Evolutionary conservation across 2,888 invertebrate genomes (phyloP).

Genomic region (Ichneumon xanthorius): DNA sequence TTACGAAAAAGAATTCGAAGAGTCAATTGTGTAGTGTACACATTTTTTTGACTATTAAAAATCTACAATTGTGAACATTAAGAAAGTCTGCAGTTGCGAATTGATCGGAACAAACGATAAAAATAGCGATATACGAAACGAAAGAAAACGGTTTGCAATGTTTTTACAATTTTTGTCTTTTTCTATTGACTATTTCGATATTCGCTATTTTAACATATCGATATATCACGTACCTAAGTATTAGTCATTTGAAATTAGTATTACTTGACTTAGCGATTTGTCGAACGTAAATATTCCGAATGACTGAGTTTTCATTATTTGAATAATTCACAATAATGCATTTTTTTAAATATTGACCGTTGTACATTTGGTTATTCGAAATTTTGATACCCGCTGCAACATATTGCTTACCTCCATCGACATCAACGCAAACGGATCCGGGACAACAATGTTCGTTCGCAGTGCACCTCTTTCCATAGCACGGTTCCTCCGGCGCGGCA

Average conservation of each 20-base stretch:
- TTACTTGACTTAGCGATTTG: too few species aligned
- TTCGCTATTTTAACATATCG: too few species aligned
- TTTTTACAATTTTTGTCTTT: neutral
- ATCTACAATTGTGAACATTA: neutral
- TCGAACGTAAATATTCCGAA: neutral
- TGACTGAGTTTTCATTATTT: neutral
- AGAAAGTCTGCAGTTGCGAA: neutral
- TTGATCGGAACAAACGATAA: neutral
- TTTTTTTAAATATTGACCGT: neutral
- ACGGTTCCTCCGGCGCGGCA: conserved; percentile 88
- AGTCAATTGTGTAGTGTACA: neutral
- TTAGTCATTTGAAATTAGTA: neutral
- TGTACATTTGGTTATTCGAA: neutral
- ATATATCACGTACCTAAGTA: too few species aligned
- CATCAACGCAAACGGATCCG: conserved; percentile 91
- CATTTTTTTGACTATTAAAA: neutral
- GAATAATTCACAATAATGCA: neutral
- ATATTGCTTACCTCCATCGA: conserved; percentile 87
- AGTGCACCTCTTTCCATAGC: conserved; percentile 91
- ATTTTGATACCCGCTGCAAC: neutral
- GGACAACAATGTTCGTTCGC: conserved; percentile 94
- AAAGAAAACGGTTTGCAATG: neutral
- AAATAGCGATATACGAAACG: neutral
- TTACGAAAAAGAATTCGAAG: neutral
- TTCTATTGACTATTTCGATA: neutral